phyloP scores from a whole-genome alignment of 2,797 vertebrate genomes.

The Typhlichthys subterraneus region DNA sequence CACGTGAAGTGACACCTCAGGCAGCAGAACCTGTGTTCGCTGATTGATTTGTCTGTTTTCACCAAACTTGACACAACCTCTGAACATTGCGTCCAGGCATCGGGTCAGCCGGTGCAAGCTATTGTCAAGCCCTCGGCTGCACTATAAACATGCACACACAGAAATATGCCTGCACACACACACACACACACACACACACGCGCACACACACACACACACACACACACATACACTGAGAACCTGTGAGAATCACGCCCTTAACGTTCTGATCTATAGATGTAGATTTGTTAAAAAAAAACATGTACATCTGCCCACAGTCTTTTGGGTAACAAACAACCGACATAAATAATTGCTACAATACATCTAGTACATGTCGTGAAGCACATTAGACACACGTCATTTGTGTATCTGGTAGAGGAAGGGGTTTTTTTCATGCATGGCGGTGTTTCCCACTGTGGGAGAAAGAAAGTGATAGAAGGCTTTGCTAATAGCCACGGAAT shows the following conservation, averaged over 20 bases:
- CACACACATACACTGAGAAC: background rate
- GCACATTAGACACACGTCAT: slow-evolving; percentile 51
- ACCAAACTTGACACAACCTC: slow-evolving; percentile 41
- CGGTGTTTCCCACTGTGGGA: slow-evolving; percentile 66
- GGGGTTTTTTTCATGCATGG: slow-evolving; percentile 24
- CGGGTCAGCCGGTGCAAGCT: slow-evolving; percentile 13
- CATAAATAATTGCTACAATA: slow-evolving; percentile 27
- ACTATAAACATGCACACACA: background rate
- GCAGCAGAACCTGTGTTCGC: slow-evolving; percentile 45
- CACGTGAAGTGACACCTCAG: slow-evolving; percentile 44
- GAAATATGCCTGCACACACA: background rate
- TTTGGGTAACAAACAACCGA: too few relatives aligned
- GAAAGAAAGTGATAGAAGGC: slow-evolving; percentile 57
- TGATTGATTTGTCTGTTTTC: slow-evolving; percentile 50
- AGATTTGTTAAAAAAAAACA: background rate
- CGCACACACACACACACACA: background rate
- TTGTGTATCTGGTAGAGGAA: slow-evolving; percentile 17
- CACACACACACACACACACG: background rate
- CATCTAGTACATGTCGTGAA: slow-evolving; percentile 9
- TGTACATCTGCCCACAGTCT: background rate
- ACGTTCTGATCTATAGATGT: too few relatives aligned
- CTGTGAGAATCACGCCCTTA: background rate
- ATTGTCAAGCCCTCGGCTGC: too few relatives aligned
- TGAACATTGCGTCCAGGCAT: slow-evolving; percentile 18
- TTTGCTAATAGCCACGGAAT: slow-evolving; percentile 39